A percentile compares a stretch with the other conserved stretches of the same genome.
Evolutionary conservation across 2,797 vertebrate species (phyloP).

Genomic region (Moxostoma hubbsi): DNA sequence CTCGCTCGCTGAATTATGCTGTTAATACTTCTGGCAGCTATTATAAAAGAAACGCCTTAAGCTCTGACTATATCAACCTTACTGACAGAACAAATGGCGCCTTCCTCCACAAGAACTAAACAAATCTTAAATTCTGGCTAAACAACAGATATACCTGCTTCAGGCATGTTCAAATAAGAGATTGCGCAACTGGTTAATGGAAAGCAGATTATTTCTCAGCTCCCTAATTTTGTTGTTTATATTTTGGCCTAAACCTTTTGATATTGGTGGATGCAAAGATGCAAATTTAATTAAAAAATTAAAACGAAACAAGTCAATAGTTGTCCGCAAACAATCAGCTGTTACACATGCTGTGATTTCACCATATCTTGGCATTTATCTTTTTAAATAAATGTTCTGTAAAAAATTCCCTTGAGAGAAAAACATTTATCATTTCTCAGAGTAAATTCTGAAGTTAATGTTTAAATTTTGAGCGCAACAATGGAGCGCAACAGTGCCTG

Average conservation of each 20-base stretch:
- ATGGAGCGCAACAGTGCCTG: no score
- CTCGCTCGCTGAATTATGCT: conserved; percentile 20
- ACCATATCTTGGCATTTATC: no score
- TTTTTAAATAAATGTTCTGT: no score
- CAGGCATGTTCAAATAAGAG: neutral
- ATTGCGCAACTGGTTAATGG: neutral
- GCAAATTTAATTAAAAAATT: neutral
- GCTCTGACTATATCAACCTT: neutral
- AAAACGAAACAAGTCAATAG: conserved; percentile 5
- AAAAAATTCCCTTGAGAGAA: no score
- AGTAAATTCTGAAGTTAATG: no score
- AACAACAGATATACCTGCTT: neutral
- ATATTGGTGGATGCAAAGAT: conserved; percentile 20
- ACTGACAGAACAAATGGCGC: neutral
- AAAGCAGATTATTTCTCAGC: neutral
- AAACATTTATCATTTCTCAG: no score
- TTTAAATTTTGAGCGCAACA: no score
- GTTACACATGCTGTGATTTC: neutral
- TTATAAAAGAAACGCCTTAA: neutral
- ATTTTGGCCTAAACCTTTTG: neutral
- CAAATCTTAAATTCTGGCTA: neutral
- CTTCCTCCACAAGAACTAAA: neutral
- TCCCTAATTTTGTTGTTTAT: neutral
- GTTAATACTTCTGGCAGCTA: conserved; percentile 11
- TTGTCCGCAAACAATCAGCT: conserved; percentile 7